A percentile compares a stretch with the other conserved stretches of the same genome.
Evolutionary conservation across 2,888 invertebrate genomes (phyloP).

Genomic region (Neoaliturus tenellus): DNA sequence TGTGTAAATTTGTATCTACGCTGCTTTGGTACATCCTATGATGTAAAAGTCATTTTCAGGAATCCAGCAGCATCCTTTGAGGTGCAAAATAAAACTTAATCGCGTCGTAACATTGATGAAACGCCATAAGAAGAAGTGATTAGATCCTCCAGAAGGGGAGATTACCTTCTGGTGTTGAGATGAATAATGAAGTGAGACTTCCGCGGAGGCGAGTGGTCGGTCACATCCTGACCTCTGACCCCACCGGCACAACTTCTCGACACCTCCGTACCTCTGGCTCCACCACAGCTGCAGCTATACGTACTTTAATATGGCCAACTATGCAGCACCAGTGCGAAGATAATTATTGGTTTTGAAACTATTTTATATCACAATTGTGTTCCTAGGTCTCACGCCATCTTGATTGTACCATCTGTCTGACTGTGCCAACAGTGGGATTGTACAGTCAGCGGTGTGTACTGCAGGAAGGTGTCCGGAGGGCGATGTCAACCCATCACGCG

Average conservation of each 20-base stretch:
- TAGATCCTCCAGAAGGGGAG: conserved; percentile 3
- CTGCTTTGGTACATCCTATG: too few relatives aligned
- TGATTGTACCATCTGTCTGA: not conserved
- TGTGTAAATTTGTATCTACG: too few relatives aligned
- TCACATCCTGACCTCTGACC: conserved; percentile 49
- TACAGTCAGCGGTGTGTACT: not conserved
- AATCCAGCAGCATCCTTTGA: not conserved
- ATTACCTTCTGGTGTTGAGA: conserved; percentile 34
- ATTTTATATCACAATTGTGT: too few relatives aligned
- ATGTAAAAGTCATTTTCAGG: too few relatives aligned
- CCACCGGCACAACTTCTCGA: not conserved
- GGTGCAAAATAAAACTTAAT: conserved; percentile 26
- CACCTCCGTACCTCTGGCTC: not conserved
- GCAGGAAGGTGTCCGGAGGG: not conserved
- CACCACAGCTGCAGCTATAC: not conserved
- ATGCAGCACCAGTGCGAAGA: not conserved
- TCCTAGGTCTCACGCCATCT: not conserved
- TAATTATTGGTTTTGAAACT: not conserved
- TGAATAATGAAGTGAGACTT: conserved; percentile 43
- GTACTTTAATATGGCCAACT: not conserved
- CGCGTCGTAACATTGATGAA: conserved; percentile 41
- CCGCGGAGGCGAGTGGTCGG: not conserved
- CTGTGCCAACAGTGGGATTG: not conserved
- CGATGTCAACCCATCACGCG: not conserved
- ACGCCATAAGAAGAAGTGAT: conserved; percentile 42